Evolutionary conservation across 1,140 invertebrate genomes (phyloP).

Genomic region (Planococcus citri): DNA sequence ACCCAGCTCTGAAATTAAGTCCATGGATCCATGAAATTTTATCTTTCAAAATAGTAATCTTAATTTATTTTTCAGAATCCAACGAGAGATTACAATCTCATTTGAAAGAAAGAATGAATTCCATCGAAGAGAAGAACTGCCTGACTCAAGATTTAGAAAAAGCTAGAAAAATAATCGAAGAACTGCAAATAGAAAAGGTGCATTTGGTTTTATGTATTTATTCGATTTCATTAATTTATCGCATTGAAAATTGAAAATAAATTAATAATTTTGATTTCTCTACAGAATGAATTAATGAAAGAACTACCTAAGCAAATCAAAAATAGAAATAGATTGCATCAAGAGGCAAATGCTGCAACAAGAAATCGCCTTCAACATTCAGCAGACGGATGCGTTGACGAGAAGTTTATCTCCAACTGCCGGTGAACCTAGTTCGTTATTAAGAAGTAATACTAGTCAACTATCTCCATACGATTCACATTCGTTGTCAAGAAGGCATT

Average conservation of each 20-base stretch:
- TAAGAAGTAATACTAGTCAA: slow-evolving; percentile 55
- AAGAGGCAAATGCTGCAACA: slow-evolving; percentile 80
- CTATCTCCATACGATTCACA: slow-evolving; percentile 65
- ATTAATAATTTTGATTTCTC: too few species aligned
- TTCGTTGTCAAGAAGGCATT: slow-evolving; percentile 51
- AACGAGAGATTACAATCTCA: slow-evolving; percentile 97
- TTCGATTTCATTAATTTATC: too few species aligned
- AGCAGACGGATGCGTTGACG: slow-evolving; percentile 76
- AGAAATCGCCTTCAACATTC: slow-evolving; percentile 83
- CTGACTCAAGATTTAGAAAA: slow-evolving; percentile 92
- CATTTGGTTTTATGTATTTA: too few species aligned
- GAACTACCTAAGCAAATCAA: slow-evolving; percentile 75
- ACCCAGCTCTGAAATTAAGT: too few species aligned
- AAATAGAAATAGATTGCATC: slow-evolving; percentile 76
- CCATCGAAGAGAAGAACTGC: slow-evolving; percentile 94
- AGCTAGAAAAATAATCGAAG: slow-evolving; percentile 84
- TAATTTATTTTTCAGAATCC: too few species aligned
- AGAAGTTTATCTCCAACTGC: slow-evolving; percentile 67
- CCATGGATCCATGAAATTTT: too few species aligned
- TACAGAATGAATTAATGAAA: slow-evolving; percentile 70
- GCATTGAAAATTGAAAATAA: too few species aligned
- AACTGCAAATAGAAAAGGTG: slow-evolving; percentile 76
- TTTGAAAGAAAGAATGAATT: slow-evolving; percentile 96
- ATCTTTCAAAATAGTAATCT: too few species aligned
- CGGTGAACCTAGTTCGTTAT: slow-evolving; percentile 45